Base-by-base conservation (phyloP, 2,113 vertebrate species). In the Anarrhichthys ocellatus region DNA sequence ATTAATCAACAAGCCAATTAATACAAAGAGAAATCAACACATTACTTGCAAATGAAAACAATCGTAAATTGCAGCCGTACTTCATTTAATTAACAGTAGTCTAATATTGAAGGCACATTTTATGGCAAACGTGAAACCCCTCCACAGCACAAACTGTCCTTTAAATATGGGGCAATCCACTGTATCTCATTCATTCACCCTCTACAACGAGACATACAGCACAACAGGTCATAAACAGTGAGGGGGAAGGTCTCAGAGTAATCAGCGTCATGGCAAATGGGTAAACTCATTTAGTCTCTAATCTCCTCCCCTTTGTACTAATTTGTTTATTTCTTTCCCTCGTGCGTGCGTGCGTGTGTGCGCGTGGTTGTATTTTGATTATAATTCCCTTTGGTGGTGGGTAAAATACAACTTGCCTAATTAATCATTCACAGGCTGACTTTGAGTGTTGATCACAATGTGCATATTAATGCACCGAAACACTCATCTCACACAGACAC, bases 371-470 rank as follows among this genome's bases (percentile, higher is more conserved):
- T 78, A 66, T 77, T 78, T 69, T 81, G 52, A 80, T 79, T 82
- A 56, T 62, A 88, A 85, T 89, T 88, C 64, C 68, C 67, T 84
- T 75, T 67, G 44, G 52, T 81, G 81, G 83, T 15, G 61, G 78
- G 69, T 82, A 68, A 91, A 92, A 89, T 92, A 92, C 90, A 87
- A 86, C 81, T 80, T 76, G 78, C 76, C 71, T 87, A 83, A 90
- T 92, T 89, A 81, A 88, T 92, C 83, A 88, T 76, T 86, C 72
- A 46, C 46, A 20, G 71, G 58, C 54, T 48, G 80, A 87, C 79
- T 85, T 76, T 77, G 65, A 81, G 58, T 88, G 79, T 91, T 89
- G 90, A 91, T 90, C 86, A 89, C 58, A 73, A 50, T 67, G 40
- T 81, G 81, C 44, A 67, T 20, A 63, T 36, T 82, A 88, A 90